Evolutionary conservation across 1,140 invertebrate species (phyloP).

Genomic region (Drosophila sp.): DNA sequence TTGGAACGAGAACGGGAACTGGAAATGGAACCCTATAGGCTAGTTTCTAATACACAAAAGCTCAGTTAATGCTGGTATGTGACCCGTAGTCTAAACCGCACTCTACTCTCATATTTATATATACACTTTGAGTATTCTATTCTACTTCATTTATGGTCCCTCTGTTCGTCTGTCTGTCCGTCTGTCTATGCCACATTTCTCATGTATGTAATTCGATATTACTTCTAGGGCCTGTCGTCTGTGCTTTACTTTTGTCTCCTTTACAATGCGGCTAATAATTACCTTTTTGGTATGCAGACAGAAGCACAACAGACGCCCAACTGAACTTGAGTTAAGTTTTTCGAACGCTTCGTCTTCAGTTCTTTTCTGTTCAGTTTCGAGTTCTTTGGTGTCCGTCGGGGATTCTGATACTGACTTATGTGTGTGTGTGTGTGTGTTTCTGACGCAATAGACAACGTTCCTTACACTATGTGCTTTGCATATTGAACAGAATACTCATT

Average conservation of each 20-base stretch:
- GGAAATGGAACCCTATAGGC: slow-evolving; percentile 45
- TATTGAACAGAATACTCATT: slow-evolving; percentile 48
- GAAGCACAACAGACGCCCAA: slow-evolving; percentile 61
- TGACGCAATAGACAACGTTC: slow-evolving; percentile 39
- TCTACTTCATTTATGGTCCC: neutral
- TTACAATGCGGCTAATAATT: slow-evolving; percentile 76
- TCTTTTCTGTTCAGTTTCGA: neutral
- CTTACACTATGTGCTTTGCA: slow-evolving; percentile 50
- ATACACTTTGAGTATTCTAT: slow-evolving; percentile 16
- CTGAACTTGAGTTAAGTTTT: slow-evolving; percentile 53
- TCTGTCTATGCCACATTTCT: slow-evolving; percentile 56
- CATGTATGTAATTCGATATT: slow-evolving; percentile 77
- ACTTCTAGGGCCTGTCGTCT: slow-evolving; percentile 44
- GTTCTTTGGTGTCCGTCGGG: neutral
- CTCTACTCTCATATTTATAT: neutral
- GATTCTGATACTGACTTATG: neutral
- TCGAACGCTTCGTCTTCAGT: slow-evolving; percentile 28
- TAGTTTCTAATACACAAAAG: slow-evolving; percentile 66
- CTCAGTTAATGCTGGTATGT: slow-evolving; percentile 41
- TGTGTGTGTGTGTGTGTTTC: slow-evolving; percentile 5
- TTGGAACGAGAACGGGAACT: too few species aligned
- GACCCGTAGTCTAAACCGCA: slow-evolving; percentile 37
- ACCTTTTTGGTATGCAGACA: slow-evolving; percentile 82
- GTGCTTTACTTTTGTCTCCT: slow-evolving; percentile 49
- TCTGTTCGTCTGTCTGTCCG: neutral